These are phyloP conservation scores for Procapra przewalskii DNA, from an alignment of 2,113 vertebrate genomes.

Conservation along the genomic window DNA sequence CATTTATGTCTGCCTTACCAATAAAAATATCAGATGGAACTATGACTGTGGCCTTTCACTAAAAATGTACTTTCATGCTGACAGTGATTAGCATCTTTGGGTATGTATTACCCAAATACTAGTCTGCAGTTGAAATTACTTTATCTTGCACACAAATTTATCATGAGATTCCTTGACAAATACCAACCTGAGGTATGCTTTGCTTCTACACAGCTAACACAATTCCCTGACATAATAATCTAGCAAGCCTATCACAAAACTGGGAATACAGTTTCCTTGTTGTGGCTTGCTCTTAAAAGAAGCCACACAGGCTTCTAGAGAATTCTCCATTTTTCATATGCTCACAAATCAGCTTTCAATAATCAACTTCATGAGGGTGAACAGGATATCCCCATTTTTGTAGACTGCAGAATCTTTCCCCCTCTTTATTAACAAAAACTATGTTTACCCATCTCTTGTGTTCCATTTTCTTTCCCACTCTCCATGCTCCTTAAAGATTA, in stretches of 20 bases:
- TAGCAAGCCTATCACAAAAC: constrained; percentile 17
- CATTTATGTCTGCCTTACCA: background rate
- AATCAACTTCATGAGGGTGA: constrained; percentile 41
- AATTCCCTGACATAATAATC: constrained; percentile 45
- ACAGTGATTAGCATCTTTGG: constrained; percentile 6
- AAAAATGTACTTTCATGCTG: constrained; percentile 3
- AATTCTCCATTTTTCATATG: constrained; percentile 10
- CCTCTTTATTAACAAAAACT: constrained; percentile 3
- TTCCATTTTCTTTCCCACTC: constrained; percentile 26
- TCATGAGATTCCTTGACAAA: constrained; percentile 27
- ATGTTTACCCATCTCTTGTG: background rate
- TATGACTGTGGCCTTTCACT: background rate
- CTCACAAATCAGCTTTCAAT: constrained; percentile 40
- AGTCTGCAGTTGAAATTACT: background rate
- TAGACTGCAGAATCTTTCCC: background rate
- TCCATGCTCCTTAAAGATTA: constrained; percentile 33
- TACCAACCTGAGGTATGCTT: background rate
- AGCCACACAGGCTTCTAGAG: background rate
- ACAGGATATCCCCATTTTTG: background rate
- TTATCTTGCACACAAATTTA: background rate
- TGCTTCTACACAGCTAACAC: constrained; percentile 19
- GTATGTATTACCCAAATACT: background rate
- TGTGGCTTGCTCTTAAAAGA: constrained; percentile 35
- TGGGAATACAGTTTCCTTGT: background rate
- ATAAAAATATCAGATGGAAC: constrained; percentile 19